These are phyloP conservation scores for Gonatopus flavifemur DNA, from an alignment of 1,140 invertebrate species.

Conservation along the genomic window DNA sequence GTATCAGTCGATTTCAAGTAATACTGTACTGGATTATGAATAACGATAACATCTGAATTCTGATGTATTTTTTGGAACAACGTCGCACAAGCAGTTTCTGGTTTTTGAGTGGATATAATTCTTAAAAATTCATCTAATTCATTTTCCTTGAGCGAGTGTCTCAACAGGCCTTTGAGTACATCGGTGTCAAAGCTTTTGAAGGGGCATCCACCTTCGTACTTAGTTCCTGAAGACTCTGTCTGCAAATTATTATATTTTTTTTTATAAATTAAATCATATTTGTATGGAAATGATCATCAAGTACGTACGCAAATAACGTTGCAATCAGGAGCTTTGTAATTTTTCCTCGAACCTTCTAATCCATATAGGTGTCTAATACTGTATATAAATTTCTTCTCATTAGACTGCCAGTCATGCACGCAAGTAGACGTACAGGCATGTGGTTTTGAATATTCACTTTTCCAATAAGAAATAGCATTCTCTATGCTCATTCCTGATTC, in stretches of 20 bases:
- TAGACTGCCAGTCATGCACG: conserved; percentile 66
- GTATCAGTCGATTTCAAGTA: conserved; percentile 31
- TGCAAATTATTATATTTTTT: conserved; percentile 25
- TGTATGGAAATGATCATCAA: neutral
- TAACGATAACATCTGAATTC: conserved; percentile 17
- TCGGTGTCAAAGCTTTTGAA: conserved; percentile 62
- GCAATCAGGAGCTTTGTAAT: conserved; percentile 64
- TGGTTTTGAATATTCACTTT: conserved; percentile 64
- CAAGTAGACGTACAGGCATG: conserved; percentile 58
- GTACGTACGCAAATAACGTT: conserved; percentile 57
- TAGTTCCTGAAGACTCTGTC: conserved; percentile 46
- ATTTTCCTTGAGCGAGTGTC: conserved; percentile 37
- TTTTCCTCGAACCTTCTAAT: conserved; percentile 66
- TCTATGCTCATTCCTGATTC: conserved; percentile 68
- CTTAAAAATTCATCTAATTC: conserved; percentile 29
- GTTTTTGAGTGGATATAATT: conserved; percentile 15
- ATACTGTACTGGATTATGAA: conserved; percentile 47
- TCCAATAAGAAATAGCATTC: conserved; percentile 69
- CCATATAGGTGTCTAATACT: conserved; percentile 75
- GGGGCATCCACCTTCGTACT: conserved; percentile 64
- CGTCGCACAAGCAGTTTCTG: conserved; percentile 36
- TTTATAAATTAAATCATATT: neutral
- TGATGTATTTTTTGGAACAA: conserved; percentile 34
- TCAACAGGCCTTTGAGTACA: conserved; percentile 53
- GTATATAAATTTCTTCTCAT: conserved; percentile 68